Evolutionary conservation across 92 coral and sea anemone species (phyloP).

Genomic region (Galaxea fascicularis): DNA sequence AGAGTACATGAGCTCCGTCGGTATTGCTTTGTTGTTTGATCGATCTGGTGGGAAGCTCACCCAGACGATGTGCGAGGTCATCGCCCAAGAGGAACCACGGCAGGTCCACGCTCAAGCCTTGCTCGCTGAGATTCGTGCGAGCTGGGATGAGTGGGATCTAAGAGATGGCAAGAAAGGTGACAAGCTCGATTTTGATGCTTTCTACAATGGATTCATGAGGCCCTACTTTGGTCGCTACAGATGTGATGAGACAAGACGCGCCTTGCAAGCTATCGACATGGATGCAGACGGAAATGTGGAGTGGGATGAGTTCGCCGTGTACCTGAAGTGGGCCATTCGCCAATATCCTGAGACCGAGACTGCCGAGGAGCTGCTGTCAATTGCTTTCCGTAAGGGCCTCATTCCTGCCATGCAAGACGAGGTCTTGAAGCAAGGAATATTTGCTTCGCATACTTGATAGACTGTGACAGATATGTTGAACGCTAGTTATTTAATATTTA

Average conservation of each 20-base stretch:
- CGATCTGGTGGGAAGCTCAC: conserved; percentile 63
- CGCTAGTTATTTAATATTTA: too few species aligned
- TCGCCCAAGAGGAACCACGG: conserved; percentile 30
- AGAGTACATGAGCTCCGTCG: conserved; percentile 59
- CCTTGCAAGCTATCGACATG: conserved; percentile 80
- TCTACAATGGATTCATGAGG: conserved; percentile 78
- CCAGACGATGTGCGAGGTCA: conserved; percentile 25
- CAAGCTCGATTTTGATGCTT: conserved; percentile 63
- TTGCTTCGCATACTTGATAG: too few species aligned
- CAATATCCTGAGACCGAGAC: conserved; percentile 64
- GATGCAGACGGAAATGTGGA: conserved; percentile 77
- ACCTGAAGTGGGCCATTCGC: conserved; percentile 86
- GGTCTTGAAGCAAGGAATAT: not conserved
- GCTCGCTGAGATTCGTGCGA: conserved; percentile 62
- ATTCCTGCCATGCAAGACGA: conserved; percentile 4
- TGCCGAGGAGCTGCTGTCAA: conserved; percentile 28
- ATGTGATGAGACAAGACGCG: conserved; percentile 71
- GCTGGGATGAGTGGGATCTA: conserved; percentile 82
- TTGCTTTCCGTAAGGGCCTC: conserved; percentile 20
- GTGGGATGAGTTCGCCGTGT: conserved; percentile 85
- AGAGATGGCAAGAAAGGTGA: conserved; percentile 67
- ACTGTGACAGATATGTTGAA: too few species aligned
- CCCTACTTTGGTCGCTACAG: conserved; percentile 75
- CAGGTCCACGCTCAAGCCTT: conserved; percentile 17
- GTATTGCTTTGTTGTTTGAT: conserved; percentile 48